phyloP scores from a whole-genome alignment of 2,113 vertebrate species.

The Ictalurus furcatus region DNA sequence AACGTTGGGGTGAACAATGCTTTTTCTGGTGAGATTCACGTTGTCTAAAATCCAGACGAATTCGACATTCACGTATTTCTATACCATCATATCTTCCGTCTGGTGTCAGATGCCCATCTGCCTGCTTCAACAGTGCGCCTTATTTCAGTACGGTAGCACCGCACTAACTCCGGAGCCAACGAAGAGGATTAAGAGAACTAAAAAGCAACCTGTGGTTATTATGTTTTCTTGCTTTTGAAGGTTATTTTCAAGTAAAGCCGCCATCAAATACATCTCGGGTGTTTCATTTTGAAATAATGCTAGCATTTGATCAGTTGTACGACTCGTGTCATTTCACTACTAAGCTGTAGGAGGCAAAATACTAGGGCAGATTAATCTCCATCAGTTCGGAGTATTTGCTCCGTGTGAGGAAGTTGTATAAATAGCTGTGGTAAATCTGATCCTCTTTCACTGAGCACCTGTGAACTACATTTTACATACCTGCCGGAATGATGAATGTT shows the following conservation, averaged over 20 bases:
- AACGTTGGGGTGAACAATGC: constrained; percentile 16
- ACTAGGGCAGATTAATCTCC: not conserved
- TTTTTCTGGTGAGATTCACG: constrained; percentile 40
- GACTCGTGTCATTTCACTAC: not conserved
- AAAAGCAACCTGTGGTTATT: not conserved
- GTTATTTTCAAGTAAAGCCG: not conserved
- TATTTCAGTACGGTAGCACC: constrained; percentile 6
- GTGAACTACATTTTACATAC: constrained; percentile 62
- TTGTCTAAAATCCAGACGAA: constrained; percentile 34
- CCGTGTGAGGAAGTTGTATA: constrained; percentile 59
- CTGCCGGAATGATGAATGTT: constrained; percentile 15
- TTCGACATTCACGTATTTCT: constrained; percentile 56
- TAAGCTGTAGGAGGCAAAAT: constrained; percentile 41
- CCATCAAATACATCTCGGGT: not conserved
- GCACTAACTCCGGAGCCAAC: not conserved
- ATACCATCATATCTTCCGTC: constrained; percentile 53
- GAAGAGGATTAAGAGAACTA: not conserved
- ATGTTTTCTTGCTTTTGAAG: not conserved
- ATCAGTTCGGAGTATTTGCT: too few relatives aligned
- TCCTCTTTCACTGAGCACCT: constrained; percentile 67
- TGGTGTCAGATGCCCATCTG: not conserved
- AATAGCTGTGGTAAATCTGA: constrained; percentile 71
- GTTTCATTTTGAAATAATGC: not conserved
- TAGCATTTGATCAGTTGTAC: not conserved
- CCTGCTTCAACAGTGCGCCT: not conserved